Base-by-base conservation (phyloP, 2,888 invertebrate species). In the Frankliniella fusca region DNA sequence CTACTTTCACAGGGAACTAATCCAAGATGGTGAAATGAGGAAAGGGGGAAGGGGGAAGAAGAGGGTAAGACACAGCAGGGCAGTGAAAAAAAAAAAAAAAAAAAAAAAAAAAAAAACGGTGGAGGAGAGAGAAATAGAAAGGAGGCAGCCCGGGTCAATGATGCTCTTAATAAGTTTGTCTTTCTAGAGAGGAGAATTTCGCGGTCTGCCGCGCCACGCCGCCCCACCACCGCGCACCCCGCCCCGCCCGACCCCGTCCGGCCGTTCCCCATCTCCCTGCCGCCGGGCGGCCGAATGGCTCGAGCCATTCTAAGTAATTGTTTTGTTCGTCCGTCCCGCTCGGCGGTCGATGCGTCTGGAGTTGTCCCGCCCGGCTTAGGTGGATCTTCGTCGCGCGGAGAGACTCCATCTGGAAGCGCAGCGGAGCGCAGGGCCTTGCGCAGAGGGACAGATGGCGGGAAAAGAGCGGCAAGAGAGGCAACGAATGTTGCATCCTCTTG, bases 261-360 rank as follows among this genome's bases (percentile, higher is more conserved):
- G 61, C 61, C 61, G 7, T n/a, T 0, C 61, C 61, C 61, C 61
- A 12, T 12, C 54, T 18, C 54, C 54, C 54, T 12, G 15, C 12
- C 15, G 15, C 54, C 15, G 61, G 11, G 11, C 23, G 70, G 27
- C 70, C 27, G 27, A 76, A 76, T 10, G 70, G 70, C 70, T 76
- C 27, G 7, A 27, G 70, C 70, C 70, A 23, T 76, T 76, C 70
- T 76, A 23, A 76, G 70, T 76, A 76, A 76, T 76, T 76, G 70
- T 76, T 27, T 76, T 23, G 70, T 76, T 11, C 27, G 70, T 12
- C 27, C 27, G 70, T 76, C 70, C 27, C 27, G 9, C 15, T 54
- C 15, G 18, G 54, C 54, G 38, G 38, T 38, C 38, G 38, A 38
- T 38, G 20, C 54, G 54, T 20, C 54, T 1, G 18, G 54, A 15